Evolutionary conservation across 2,888 invertebrate species (phyloP).

Genomic region (Eilema griseolum): DNA sequence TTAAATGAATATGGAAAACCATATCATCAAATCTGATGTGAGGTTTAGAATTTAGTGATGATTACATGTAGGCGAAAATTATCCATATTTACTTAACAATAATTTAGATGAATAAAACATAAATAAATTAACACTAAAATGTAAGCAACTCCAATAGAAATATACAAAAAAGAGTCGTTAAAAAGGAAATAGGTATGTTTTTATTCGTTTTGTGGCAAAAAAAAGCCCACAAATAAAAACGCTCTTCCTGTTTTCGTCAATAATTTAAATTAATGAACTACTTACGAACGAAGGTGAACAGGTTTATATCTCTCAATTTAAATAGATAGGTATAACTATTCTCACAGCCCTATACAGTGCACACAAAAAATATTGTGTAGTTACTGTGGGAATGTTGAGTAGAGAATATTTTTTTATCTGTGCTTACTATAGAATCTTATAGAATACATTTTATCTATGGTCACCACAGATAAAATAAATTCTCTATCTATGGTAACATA

Average conservation of each 20-base stretch:
- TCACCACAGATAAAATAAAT: no score
- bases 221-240: slow-evolving; percentile 8
- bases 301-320: slow-evolving; percentile 51
- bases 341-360: slow-evolving; percentile 57
- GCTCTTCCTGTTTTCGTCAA: slow-evolving; percentile 21
- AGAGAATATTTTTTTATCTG: no score
- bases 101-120: not conserved
- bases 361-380: slow-evolving; percentile 62
- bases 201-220: slow-evolving; percentile 5
- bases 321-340: slow-evolving; percentile 41
- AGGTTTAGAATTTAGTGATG: no score
- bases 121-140: not conserved
- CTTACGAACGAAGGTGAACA: slow-evolving; percentile 8
- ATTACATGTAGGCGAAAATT: no score
- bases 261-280: slow-evolving; percentile 19
- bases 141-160: not conserved
- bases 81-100: not conserved
- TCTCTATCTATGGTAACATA: no score
- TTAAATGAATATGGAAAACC: no score
- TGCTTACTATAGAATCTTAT: not conserved
- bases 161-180: not conserved
- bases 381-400: slow-evolving; percentile 75
- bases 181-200: slow-evolving; percentile 9
- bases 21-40: no score
- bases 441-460: slow-evolving; percentile 29